phyloP scores from a whole-genome alignment of 2,113 vertebrate genomes.

The Thamnaconus septentrionalis region DNA sequence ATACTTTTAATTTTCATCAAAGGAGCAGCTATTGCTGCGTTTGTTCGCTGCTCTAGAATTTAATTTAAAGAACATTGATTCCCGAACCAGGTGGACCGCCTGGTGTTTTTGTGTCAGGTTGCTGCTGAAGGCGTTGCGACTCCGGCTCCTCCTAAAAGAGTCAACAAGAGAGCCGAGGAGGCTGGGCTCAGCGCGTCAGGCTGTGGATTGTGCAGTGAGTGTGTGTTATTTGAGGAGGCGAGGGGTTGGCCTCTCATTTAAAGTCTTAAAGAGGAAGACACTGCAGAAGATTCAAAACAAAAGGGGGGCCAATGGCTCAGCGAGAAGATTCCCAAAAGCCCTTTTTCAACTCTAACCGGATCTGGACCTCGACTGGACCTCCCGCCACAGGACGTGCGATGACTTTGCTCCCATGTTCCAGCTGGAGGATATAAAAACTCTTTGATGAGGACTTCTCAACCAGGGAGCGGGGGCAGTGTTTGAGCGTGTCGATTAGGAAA shows the following conservation, averaged over 20 bases:
- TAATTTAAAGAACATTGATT: too few relatives aligned
- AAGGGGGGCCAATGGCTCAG: neutral
- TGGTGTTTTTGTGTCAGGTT: neutral
- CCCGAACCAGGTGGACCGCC: neutral
- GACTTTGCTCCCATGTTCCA: neutral
- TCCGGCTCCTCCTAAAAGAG: neutral
- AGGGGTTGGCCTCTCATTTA: too few relatives aligned
- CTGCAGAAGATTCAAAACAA: too few relatives aligned
- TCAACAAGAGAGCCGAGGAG: neutral
- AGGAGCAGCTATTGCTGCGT: too few relatives aligned
- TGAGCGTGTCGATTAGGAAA: too few relatives aligned
- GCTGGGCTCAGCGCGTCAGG: neutral
- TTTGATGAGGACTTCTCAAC: too few relatives aligned
- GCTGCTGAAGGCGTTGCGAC: neutral
- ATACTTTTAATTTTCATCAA: too few relatives aligned
- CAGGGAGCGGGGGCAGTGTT: too few relatives aligned
- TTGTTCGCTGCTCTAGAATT: too few relatives aligned
- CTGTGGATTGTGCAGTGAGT: neutral
- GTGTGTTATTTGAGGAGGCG: neutral
- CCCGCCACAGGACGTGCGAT: neutral
- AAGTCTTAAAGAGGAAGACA: too few relatives aligned
- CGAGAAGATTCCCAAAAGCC: neutral
- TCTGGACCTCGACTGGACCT: slow-evolving; percentile 19
- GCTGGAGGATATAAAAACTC: neutral
- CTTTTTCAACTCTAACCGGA: slow-evolving; percentile 17